phyloP scores from a whole-genome alignment of 2,113 vertebrate genomes.

The Nyctereutes procyonoides region DNA sequence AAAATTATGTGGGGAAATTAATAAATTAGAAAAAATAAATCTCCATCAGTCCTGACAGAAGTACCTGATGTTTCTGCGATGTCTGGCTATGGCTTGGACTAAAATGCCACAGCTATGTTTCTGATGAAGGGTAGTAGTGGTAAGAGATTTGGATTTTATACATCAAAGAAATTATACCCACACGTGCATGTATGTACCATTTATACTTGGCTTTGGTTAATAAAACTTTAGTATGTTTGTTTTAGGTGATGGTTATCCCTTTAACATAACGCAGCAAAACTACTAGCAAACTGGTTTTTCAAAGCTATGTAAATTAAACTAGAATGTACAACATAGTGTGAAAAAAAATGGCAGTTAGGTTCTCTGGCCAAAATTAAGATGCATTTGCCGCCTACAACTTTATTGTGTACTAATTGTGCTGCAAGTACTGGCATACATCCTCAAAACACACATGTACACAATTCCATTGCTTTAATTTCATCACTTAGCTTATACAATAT shows the following conservation, averaged over 20 bases:
- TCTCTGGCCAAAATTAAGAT: constrained; percentile 27
- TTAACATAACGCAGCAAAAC: neutral
- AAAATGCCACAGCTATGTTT: neutral
- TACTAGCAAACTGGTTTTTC: constrained; percentile 1
- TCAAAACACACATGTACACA: neutral
- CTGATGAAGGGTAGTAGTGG: neutral
- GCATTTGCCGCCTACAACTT: neutral
- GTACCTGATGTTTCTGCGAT: neutral
- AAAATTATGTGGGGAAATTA: neutral
- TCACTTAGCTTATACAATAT: neutral
- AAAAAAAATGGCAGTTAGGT: no score
- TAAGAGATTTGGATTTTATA: neutral
- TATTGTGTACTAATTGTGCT: neutral
- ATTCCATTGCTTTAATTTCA: neutral
- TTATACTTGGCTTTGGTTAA: constrained; percentile 18
- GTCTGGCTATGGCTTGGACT: neutral
- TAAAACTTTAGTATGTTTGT: neutral
- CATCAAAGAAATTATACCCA: neutral
- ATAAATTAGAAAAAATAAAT: neutral
- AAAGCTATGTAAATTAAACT: constrained; percentile 19
- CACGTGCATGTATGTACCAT: neutral
- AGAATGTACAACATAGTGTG: neutral
- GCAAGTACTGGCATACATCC: neutral
- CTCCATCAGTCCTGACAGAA: neutral
- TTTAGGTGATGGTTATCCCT: neutral